Percentiles rank a stretch among this genome's conserved stretches.
Evolutionary conservation across 1,140 invertebrate genomes (phyloP).

Genomic region (Heterodera carotae): DNA sequence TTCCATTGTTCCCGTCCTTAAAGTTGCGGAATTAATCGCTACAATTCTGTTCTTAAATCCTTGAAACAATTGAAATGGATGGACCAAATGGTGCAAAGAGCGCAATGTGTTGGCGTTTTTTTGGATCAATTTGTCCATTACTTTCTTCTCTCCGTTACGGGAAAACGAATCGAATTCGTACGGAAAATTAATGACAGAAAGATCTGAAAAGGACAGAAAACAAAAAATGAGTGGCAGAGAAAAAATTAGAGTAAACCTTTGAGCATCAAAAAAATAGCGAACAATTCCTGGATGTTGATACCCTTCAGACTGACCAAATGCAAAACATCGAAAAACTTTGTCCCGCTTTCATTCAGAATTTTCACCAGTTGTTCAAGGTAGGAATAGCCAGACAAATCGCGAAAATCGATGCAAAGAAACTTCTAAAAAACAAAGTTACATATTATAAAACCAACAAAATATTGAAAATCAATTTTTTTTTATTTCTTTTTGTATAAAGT

Average conservation of each 20-base stretch:
- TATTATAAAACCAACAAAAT: not conserved
- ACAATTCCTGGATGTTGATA: not conserved
- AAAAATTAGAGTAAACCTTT: not conserved
- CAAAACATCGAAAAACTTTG: not conserved
- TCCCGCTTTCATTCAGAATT: not conserved
- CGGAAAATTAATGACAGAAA: not conserved
- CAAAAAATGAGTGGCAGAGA: not conserved
- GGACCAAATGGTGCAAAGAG: not conserved
- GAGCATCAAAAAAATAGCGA: not conserved
- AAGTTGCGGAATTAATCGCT: slow-evolving; percentile 1
- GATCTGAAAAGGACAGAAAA: not conserved
- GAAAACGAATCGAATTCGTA: not conserved
- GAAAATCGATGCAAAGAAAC: not conserved
- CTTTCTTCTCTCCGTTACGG: not conserved
- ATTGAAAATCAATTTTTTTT: not conserved
- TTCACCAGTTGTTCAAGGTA: not conserved
- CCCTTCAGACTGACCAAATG: not conserved
- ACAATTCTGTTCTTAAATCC: not conserved
- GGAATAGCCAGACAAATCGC: not conserved
- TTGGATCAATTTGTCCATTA: not conserved
- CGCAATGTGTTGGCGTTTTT: not conserved
- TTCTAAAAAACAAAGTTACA: not conserved
- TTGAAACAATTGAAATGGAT: not conserved
- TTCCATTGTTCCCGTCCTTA: not conserved
- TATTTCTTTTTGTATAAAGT: too few species aligned